Base-by-base conservation (phyloP, 2,113 vertebrate species). In the Amphilophus citrinellus region DNA sequence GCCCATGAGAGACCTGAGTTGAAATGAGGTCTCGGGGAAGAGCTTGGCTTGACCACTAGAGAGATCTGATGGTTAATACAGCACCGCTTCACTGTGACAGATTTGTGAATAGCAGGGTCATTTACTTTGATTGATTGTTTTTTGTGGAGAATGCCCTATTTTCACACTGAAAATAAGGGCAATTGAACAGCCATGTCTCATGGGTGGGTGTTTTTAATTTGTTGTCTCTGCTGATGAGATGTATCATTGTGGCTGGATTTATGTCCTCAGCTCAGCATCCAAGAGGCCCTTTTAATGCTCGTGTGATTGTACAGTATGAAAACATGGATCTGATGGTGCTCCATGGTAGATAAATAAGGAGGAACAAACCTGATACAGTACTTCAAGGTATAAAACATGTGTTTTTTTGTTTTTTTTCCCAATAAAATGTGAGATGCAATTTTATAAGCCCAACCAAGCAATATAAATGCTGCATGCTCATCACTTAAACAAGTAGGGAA, bases 111-210 rank as follows among this genome's bases (percentile, higher is more conserved):
- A 76, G 88, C 89, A 50, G 83, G 85, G 90, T 90, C 90, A 90
- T 94, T 94, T 92, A 90, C 85, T 89, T n/a, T 93, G 93, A 95
- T 93, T 92, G 93, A 95, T 94, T 92, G 87, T 87, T 93, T 90
- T 79, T 76, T 85, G 63, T 83, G 35, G 79, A 84, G 87, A 87
- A 88, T 87, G 84, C 77, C 71, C 84, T 76, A 60, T 94, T 93
- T 94, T 90, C 82, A 77, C 85, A 60, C 76, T 37, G 84, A 93
- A 93, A 93, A 93, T 93, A 92, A 82, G 87, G 87, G 91, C 91
- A 91, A 92, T 92, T 90, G 90, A 94, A 77, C 85, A 62, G 59
- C 68, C 6, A 61, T 56, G 85, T 89, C 89, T 93, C 89, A 17
- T 61, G 86, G 85, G 87, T 84, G 86, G 84, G 71, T 75, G 85